Conservation (phyloP, 2,113 vertebrate species). For the Paralichthys olivaceus region DNA sequence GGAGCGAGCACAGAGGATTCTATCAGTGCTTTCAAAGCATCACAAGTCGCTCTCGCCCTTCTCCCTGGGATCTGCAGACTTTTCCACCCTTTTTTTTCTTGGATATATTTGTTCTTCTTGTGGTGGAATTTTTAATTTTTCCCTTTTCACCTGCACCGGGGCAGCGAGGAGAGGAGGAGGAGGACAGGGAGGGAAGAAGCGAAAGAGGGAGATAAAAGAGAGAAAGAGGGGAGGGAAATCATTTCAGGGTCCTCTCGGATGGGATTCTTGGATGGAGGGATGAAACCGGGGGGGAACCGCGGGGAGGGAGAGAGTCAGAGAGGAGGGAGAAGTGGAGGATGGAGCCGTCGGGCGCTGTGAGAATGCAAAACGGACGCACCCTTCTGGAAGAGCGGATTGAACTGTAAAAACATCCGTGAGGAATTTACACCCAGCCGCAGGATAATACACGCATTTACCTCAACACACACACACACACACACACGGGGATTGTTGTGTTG, state of each 20-base stretch:
- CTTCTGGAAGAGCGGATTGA: conserved; percentile 62
- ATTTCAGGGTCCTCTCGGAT: conserved; percentile 45
- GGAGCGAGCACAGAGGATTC: background rate
- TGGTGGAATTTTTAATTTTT: conserved; percentile 53
- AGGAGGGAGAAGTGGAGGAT: conserved; percentile 62
- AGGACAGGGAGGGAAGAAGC: conserved; percentile 6
- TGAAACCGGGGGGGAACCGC: conserved; percentile 66
- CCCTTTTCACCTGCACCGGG: conserved; percentile 44
- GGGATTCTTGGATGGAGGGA: conserved; percentile 70
- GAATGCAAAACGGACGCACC: conserved; percentile 77
- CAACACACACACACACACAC: background rate
- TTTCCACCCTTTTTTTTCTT: conserved; percentile 22
- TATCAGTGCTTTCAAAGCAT: background rate
- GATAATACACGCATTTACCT: conserved; percentile 45
- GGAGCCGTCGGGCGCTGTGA: conserved; percentile 68
- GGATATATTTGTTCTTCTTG: conserved; percentile 34
- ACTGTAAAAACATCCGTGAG: conserved; percentile 48
- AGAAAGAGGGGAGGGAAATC: background rate
- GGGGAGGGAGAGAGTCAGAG: conserved; percentile 56
- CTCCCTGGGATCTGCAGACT: conserved; percentile 28
- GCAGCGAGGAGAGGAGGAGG: conserved; percentile 2
- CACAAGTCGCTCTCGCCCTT: background rate
- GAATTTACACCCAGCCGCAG: conserved; percentile 63
- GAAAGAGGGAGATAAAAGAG: background rate
- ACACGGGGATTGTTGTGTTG: conserved; percentile 12